Base-by-base conservation (phyloP, 1,140 invertebrate genomes). In the Calliphora vicina region DNA sequence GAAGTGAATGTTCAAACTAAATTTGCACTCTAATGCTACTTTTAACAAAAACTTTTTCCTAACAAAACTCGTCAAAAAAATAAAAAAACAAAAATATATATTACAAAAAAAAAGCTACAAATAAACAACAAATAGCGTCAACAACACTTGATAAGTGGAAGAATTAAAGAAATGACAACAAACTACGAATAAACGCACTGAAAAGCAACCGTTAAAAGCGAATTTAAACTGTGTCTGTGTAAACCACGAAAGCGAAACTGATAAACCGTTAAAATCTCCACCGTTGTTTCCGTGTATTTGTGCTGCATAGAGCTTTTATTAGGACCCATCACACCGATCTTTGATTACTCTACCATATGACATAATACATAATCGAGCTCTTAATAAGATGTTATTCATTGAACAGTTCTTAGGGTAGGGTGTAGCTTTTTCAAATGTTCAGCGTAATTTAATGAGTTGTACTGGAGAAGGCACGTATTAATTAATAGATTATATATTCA, bases 1-100 rank as follows among this genome's bases (percentile, higher is more conserved):
- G 81, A 83, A 84, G 81, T 82, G 73, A 84, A 83, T 67, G 74
- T n/a, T 23, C n/a, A 23, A 78, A 88, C 86, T 88, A 84, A 88
- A 67, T 85, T 87, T 43, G 50, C 71, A 84, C 42, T 27, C n/a
- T 74, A n/a, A 2, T 25, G 29, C n/a, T 82, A 86, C 87, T 87
- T 84, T 67, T 85, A 85, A 87, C 82, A 83, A 84, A 20, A 84
- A 27, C 87, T 88, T 74, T 35, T 35, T 82, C 8, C n/a, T 27
- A 72, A 27, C 80, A 57, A 74, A 81, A 67, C 35, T 80, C 17
- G n/a, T n/a, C n/a, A n/a, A n/a, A n/a, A 35, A n/a, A 35, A n/a
- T 10, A 2, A 57, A 57, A 6, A 57, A 81, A n/a, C 78, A 50
- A 35, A 80, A 42, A 42, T 35, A 35, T 35, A 8, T 35, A 35